Percentiles rank a stretch among this genome's conserved stretches.
phyloP scores from a whole-genome alignment of 92 coral and sea anemone genomes.

The Diadumene lineata region DNA sequence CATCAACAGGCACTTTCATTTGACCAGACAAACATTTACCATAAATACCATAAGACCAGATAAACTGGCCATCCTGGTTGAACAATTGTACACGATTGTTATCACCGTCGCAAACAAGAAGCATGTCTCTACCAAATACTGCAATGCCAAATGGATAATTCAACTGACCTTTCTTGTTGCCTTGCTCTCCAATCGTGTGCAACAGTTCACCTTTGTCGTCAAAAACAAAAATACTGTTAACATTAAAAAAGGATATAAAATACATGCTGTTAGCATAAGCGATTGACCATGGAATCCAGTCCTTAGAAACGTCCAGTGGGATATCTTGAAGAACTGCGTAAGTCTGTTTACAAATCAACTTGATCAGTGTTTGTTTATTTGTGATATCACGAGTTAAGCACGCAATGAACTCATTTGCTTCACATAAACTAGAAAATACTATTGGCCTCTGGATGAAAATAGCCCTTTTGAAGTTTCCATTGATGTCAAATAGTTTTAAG shows the following conservation, averaged over 20 bases:
- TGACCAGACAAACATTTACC: conserved; percentile 5
- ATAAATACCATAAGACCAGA: background rate
- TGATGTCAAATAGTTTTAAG: background rate
- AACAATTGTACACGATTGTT: conserved; percentile 18
- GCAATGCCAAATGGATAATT: background rate
- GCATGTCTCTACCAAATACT: conserved; percentile 19
- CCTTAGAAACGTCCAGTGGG: background rate
- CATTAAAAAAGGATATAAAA: background rate
- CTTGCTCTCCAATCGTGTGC: background rate
- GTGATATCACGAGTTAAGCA: background rate
- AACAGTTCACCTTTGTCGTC: conserved; percentile 6
- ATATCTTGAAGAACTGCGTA: background rate
- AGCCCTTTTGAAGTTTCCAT: background rate
- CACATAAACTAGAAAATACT: background rate
- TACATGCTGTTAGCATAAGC: conserved; percentile 7
- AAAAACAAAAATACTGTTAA: background rate
- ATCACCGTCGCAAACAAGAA: conserved; percentile 1
- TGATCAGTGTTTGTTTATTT: background rate
- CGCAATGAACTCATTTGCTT: background rate
- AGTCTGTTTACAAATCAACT: conserved; percentile 7
- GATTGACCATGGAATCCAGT: background rate
- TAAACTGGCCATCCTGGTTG: background rate
- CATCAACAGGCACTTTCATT: background rate
- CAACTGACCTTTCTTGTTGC: background rate
- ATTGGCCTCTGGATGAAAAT: background rate